A percentile compares a stretch with the other conserved stretches of the same genome.
These are phyloP conservation scores for Avahi laniger DNA, from an alignment of 2,797 vertebrate species.

Conservation along the genomic window DNA sequence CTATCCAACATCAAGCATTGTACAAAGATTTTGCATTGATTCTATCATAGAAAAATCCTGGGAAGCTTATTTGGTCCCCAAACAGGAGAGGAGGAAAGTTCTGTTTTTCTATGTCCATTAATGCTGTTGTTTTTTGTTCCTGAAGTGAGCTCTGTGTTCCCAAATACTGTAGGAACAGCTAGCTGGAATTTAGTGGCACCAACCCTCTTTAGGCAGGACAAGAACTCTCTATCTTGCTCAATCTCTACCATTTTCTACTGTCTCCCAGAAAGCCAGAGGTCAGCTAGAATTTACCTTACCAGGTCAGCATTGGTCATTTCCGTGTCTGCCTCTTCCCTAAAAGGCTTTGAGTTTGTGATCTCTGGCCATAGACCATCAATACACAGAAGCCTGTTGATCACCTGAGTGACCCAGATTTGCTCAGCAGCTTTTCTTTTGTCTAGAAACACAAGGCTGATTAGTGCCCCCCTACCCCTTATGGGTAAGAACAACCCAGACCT, in stretches of 20 bases:
- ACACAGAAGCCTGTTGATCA: neutral
- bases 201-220: neutral
- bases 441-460: slow-evolving; percentile 3
- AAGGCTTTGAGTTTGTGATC: neutral
- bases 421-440: neutral
- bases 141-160: neutral
- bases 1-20: neutral
- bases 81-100: neutral
- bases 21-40: neutral
- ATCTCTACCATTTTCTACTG: neutral
- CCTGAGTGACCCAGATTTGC: slow-evolving; percentile 26
- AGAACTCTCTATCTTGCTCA: neutral
- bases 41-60: neutral
- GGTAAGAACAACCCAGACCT: neutral
- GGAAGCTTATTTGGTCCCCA: neutral
- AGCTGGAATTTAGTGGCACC: neutral
- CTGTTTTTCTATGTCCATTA: neutral
- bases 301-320: neutral
- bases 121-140: neutral
- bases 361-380: neutral
- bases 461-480: neutral
- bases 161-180: neutral
- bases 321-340: neutral
- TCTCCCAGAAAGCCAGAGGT: neutral
- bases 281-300: neutral